A percentile compares a stretch with the other conserved stretches of the same genome.
phyloP scores from a whole-genome alignment of 2,113 vertebrate genomes.

The Hypanus sabinus region DNA sequence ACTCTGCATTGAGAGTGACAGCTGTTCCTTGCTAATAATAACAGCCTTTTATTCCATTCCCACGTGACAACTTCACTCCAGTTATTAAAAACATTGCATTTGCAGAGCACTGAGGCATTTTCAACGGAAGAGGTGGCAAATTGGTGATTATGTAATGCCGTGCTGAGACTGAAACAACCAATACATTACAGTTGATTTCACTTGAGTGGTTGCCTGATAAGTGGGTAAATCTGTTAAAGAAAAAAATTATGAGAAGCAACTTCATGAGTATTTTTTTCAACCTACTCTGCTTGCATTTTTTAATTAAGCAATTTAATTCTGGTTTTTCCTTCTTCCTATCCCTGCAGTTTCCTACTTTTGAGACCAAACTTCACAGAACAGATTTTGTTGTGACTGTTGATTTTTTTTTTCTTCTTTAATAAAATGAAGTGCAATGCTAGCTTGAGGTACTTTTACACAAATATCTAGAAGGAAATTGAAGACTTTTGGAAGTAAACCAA shows the following conservation, averaged over 20 bases:
- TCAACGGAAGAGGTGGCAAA: slow-evolving; percentile 11
- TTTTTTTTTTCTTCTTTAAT: neutral
- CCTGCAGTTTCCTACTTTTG: neutral
- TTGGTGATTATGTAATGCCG: slow-evolving; percentile 20
- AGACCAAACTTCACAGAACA: neutral
- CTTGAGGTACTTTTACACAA: neutral
- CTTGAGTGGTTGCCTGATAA: slow-evolving; percentile 19
- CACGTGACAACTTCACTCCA: slow-evolving; percentile 18
- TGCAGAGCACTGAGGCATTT: slow-evolving; percentile 15
- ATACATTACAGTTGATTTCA: slow-evolving; percentile 29
- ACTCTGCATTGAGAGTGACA: slow-evolving; percentile 69
- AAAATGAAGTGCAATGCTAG: neutral
- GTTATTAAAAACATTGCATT: slow-evolving; percentile 33
- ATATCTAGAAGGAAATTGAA: neutral
- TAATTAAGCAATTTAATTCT: neutral
- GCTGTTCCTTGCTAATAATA: slow-evolving; percentile 48
- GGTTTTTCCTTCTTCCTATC: neutral
- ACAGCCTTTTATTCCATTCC: neutral
- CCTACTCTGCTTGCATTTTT: neutral
- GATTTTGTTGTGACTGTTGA: neutral
- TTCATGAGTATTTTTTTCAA: neutral
- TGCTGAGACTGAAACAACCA: slow-evolving; percentile 13
- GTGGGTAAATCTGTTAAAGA: slow-evolving; percentile 17
- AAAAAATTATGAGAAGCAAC: neutral
- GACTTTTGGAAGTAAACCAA: neutral